These are phyloP conservation scores for Callosobruchus maculatus DNA, from an alignment of 2,888 invertebrate species.

Conservation along the genomic window DNA sequence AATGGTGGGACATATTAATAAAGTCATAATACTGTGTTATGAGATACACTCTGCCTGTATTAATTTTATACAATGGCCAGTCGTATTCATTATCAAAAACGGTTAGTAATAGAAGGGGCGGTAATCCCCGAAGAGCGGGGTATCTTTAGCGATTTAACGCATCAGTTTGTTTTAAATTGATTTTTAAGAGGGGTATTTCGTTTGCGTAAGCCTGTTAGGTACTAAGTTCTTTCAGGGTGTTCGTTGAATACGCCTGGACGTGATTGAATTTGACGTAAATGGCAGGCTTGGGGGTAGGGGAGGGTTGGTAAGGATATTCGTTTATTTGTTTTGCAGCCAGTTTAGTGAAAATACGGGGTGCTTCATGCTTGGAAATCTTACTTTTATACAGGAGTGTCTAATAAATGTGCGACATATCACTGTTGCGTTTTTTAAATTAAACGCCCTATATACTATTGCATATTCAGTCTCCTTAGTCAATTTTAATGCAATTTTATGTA, in stretches of 20 bases:
- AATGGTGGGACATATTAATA: slow-evolving; percentile 45
- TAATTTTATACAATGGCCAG: not conserved
- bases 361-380: no score
- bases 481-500: no score
- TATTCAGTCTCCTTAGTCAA: no score
- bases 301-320: not conserved
- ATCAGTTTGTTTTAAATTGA: not conserved
- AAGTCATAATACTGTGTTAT: slow-evolving; percentile 46
- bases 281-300: not conserved
- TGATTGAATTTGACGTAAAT: not conserved
- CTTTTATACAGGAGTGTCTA: no score
- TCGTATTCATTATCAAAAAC: not conserved
- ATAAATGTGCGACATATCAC: no score
- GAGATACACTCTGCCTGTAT: slow-evolving; percentile 19
- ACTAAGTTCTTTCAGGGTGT: not conserved
- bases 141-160: not conserved
- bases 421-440: no score
- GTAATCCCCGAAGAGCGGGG: not conserved
- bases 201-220: not conserved
- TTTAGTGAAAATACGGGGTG: not conserved
- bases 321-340: not conserved
- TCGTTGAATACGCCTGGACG: not conserved
- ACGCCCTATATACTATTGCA: no score
- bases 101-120: not conserved
- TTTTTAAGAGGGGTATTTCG: not conserved